A percentile compares a stretch with the other conserved stretches of the same genome.
These are phyloP conservation scores for Passerina amoena DNA, from an alignment of 2,113 vertebrate genomes.

Conservation along the genomic window DNA sequence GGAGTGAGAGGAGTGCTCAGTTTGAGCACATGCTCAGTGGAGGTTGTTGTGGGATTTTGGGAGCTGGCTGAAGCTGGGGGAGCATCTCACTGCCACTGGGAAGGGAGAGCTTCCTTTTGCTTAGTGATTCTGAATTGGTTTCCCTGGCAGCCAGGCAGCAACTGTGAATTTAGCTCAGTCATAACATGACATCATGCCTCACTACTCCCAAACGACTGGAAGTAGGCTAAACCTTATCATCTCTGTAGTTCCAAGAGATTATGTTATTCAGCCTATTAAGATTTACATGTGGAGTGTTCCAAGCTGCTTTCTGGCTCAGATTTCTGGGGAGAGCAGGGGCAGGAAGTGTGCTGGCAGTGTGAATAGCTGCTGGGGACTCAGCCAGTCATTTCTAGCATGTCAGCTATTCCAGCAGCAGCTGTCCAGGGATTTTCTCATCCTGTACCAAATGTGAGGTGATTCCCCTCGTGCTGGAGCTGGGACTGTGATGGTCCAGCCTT, in stretches of 20 bases:
- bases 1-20: neutral
- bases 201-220: neutral
- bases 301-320: conserved; percentile 32
- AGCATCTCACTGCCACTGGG: neutral
- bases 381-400: neutral
- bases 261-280: conserved; percentile 26
- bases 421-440: neutral
- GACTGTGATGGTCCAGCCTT: neutral
- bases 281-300: neutral
- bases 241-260: conserved; percentile 27
- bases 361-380: conserved; percentile 8
- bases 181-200: conserved; percentile 7
- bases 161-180: conserved; percentile 20
- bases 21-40: neutral
- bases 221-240: conserved; percentile 47
- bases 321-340: neutral
- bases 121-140: neutral
- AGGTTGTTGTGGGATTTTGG: neutral
- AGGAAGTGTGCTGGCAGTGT: neutral
- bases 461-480: neutral
- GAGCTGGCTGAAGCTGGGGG: neutral
- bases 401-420: neutral
- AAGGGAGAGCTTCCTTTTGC: neutral
- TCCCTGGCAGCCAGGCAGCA: conserved; percentile 31
- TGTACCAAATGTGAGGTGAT: neutral